Base-by-base conservation (phyloP, 2,113 vertebrate genomes). In the Pycnonotus jocosus region DNA sequence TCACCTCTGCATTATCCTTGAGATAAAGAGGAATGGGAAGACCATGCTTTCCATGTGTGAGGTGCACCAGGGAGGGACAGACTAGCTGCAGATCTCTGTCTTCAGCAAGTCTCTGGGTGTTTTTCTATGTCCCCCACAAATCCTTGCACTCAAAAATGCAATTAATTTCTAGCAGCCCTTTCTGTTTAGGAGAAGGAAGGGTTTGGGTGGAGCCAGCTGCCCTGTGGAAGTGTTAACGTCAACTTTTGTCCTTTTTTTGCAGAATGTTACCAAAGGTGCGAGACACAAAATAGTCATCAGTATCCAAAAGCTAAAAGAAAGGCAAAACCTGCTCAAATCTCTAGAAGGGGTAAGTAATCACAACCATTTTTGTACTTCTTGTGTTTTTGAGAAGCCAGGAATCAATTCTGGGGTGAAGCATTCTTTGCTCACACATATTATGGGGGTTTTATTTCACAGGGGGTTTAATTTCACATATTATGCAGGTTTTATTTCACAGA, bases 281-380 rank as follows among this genome's bases (percentile, higher is more conserved):
- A 98, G 99, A 84, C 99, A 99, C 98, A 99, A 99, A 98, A 99
- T 99, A 71, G 98, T 99, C 86, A 99, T 99, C 98, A 99, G 99
- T 96, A 99, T 99, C 97, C 98, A 99, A 97, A 99, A 99, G 97
- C 98, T 99, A 92, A 99, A 99, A 96, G 99, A 99, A 94, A 98
- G 99, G 88, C 99, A 99, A 93, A 99, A 99, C 90, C 98, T 99
- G 62, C 98, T 99, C 62, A 99, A 99, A 85, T 99, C 98, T 91
- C 97, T 99, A 97, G 99, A 99, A 97, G 99, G 99, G 98, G 99
- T 99, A 94, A 98, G 99, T 98, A 50, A 62, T 51, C 19, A 14
- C n/a, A 56, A 6, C 25, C 4, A 3, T 48, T 28, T 77, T 11
- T 40, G 7, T 70, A 3, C 57, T 73, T 72, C 56, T 17, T 74